Evolutionary conservation across 2,113 vertebrate genomes (phyloP).

Genomic region (Dolichallabes microphthalmus): DNA sequence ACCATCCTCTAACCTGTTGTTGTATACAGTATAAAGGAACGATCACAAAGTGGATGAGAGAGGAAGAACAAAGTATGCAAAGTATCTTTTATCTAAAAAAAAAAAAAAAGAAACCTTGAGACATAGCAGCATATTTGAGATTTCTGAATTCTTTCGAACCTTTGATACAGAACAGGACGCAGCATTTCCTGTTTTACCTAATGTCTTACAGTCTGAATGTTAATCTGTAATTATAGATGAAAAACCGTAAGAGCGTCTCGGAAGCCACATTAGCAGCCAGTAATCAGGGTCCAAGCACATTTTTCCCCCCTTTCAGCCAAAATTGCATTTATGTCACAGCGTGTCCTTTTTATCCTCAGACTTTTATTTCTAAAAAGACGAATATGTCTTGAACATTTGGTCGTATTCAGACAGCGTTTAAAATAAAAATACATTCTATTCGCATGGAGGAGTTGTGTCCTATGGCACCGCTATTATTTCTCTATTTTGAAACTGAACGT

Average conservation of each 20-base stretch:
- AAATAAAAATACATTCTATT: not conserved
- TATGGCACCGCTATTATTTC: not conserved
- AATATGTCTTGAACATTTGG: not conserved
- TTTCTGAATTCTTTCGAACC: not conserved
- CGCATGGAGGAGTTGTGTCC: not conserved
- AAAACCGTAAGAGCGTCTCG: not conserved
- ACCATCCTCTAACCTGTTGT: not conserved
- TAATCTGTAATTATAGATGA: not conserved
- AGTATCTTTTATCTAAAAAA: not conserved
- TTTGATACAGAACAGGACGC: not conserved
- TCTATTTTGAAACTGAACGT: not conserved
- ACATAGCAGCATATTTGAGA: not conserved
- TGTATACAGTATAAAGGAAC: not conserved
- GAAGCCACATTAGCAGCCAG: not conserved
- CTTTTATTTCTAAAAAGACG: not conserved
- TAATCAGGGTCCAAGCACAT: not conserved
- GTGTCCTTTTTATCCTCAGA: not conserved
- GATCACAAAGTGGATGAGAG: not conserved
- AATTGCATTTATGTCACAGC: conserved; percentile 3
- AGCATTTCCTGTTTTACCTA: not conserved
- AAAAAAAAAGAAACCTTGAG: not conserved
- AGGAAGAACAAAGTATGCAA: not conserved
- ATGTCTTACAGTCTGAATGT: not conserved
- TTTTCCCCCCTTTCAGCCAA: not conserved
- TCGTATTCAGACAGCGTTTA: not conserved